Base-by-base conservation (phyloP, 2,888 invertebrate species). In the Chalcis sispes region DNA sequence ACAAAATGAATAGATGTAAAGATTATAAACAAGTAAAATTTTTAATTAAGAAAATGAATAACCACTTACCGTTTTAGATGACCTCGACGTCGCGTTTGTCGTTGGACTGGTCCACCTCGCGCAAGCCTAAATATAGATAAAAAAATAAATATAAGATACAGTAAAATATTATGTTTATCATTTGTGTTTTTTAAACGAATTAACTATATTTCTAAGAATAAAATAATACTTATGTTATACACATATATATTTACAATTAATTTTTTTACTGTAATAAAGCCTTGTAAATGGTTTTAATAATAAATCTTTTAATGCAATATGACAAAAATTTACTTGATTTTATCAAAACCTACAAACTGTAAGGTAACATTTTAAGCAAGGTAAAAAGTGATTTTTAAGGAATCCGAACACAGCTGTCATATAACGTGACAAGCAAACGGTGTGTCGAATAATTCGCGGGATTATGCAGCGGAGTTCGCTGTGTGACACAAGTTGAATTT, bases 71-170 rank as follows among this genome's bases (percentile, higher is more conserved):
- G 13, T 64, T 65, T 46, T 32, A 32, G 65, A 36, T 48, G 56
- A 59, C 36, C 59, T 66, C 50, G 66, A 40, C 32, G 40, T 36
- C 23, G 36, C 18, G 20, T 25, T 66, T 40, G 58, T 29, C 67
- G 56, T 59, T 20, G 50, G 50, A 40, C 66, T 48, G 56, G 40
- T 66, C 65, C 66, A 59, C 36, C 29, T 66, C 66, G 54, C 46
- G 50, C 50, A 65, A 72, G 32, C 66, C 72, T 72, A 29, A 48
- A 56, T 20, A 48, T 25, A 71, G 15, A 15, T 58, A 15, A 56
- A 20, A 58, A 52, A 42, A 46, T 4, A 46, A 29, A 1, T 3
- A 18, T 54, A 7, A 25, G 25, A 25, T 18, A 29, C 29, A 20
- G 18, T 15, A 4, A 58, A 32, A 13, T 18, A 4, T 32, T 32